These are phyloP conservation scores for Pharmacophagus antenor DNA, from an alignment of 2,888 invertebrate genomes.

Conservation along the genomic window DNA sequence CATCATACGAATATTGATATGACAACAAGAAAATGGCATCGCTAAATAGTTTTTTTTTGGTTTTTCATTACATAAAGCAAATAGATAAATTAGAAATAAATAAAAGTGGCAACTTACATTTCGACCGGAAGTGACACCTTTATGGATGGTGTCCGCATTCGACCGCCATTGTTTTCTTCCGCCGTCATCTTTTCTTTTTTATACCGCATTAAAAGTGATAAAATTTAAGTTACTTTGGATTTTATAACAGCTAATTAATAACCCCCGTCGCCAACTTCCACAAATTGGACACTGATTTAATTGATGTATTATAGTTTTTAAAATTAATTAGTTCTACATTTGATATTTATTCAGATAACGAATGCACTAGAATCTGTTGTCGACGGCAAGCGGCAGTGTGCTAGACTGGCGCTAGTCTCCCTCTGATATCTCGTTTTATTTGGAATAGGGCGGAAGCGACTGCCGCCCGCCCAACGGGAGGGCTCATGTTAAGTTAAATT, in stretches of 20 bases:
- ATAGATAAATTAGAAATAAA: not conserved
- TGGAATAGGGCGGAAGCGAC: conserved; percentile 20
- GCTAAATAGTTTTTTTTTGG: too few relatives aligned
- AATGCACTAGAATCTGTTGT: not conserved
- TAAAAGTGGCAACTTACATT: conserved; percentile 15
- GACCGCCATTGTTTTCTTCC: conserved; percentile 2
- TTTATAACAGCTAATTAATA: not conserved
- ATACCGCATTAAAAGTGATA: not conserved
- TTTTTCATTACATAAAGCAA: too few relatives aligned
- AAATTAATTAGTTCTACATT: not conserved
- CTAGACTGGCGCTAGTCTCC: conserved; percentile 15
- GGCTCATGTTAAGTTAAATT: too few relatives aligned
- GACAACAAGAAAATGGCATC: too few relatives aligned
- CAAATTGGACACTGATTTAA: not conserved
- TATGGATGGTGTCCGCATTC: not conserved
- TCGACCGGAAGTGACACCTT: conserved; percentile 13
- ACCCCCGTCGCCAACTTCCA: not conserved
- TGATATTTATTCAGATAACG: not conserved
- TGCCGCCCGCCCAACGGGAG: conserved; percentile 22
- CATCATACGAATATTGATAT: too few relatives aligned
- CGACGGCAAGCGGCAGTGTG: not conserved
- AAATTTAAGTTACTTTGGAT: not conserved
- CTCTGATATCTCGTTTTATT: conserved; percentile 8
- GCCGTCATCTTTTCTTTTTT: conserved; percentile 1
- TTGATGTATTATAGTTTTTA: not conserved